A percentile compares a stretch with the other conserved stretches of the same genome.
phyloP scores from a whole-genome alignment of 2,797 vertebrate species.

The Acrossocheilus wenchowensis region DNA sequence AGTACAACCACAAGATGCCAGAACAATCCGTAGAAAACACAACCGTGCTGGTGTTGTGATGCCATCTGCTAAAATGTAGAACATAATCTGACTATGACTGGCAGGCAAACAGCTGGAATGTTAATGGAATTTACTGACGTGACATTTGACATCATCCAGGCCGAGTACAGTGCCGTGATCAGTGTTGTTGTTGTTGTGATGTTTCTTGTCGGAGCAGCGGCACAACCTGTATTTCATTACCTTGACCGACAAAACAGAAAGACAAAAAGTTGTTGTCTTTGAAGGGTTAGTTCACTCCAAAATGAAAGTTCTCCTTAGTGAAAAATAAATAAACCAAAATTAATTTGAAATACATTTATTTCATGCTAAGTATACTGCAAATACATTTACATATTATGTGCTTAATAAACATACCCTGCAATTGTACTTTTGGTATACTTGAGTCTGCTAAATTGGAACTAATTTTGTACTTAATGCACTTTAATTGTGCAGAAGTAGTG shows the following conservation, averaged over 20 bases:
- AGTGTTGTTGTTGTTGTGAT: slow-evolving; percentile 88
- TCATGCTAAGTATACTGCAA: no score
- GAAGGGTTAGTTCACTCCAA: neutral
- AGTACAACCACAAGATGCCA: slow-evolving; percentile 11
- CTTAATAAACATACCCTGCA: neutral
- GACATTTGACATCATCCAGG: slow-evolving; percentile 95
- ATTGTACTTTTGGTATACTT: neutral
- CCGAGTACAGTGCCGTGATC: slow-evolving; percentile 92
- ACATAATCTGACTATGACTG: neutral
- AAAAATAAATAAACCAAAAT: no score
- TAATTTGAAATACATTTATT: neutral
- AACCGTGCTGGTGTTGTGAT: slow-evolving; percentile 14
- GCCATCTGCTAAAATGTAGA: neutral
- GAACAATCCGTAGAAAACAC: slow-evolving; percentile 13
- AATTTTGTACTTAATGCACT: neutral
- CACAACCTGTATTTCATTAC: slow-evolving; percentile 94
- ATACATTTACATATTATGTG: no score
- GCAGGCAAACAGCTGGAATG: slow-evolving; percentile 35
- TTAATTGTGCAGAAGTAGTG: neutral
- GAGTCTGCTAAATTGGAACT: neutral
- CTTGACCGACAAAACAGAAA: slow-evolving; percentile 69
- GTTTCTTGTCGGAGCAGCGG: slow-evolving; percentile 87
- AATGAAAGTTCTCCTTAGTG: neutral
- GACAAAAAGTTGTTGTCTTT: neutral
- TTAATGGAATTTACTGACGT: slow-evolving; percentile 88